These are phyloP conservation scores for Cephus rjabovi DNA, from an alignment of 2,888 invertebrate genomes.

Conservation along the genomic window DNA sequence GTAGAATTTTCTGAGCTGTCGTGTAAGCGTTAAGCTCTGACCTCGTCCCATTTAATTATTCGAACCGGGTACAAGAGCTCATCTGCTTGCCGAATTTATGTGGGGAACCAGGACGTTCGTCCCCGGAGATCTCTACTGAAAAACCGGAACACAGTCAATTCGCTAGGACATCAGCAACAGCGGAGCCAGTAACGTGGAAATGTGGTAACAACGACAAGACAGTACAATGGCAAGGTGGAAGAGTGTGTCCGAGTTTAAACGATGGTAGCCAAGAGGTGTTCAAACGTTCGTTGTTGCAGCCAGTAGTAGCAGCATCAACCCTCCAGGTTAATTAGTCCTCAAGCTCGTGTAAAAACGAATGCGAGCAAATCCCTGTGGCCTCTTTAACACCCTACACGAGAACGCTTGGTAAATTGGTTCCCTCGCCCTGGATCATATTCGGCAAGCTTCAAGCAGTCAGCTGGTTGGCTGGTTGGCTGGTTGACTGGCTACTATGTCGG, in stretches of 20 bases:
- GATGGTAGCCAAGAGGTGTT: not conserved
- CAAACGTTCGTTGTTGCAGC: not conserved
- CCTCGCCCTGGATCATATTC: not conserved
- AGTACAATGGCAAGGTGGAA: not conserved
- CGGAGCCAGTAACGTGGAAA: not conserved
- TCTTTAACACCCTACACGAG: not conserved
- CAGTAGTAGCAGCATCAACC: not conserved
- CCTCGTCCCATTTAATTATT: not conserved
- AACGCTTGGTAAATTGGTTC: not conserved
- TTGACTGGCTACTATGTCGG: not conserved
- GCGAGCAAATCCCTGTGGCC: not conserved
- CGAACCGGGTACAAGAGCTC: not conserved
- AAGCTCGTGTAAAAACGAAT: slow-evolving; percentile 3
- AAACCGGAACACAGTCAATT: not conserved
- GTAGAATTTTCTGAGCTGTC: not conserved
- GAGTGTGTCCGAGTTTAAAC: not conserved
- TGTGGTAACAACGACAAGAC: not conserved
- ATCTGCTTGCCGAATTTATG: not conserved
- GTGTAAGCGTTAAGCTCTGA: not conserved
- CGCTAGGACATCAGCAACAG: not conserved
- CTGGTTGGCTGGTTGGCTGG: not conserved
- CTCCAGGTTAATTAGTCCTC: not conserved
- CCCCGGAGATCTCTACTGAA: not conserved
- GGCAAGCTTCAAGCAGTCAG: not conserved
- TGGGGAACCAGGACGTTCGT: not conserved